Evolutionary conservation across 1,140 invertebrate species (phyloP).

Genomic region (Agrilus planipennis): DNA sequence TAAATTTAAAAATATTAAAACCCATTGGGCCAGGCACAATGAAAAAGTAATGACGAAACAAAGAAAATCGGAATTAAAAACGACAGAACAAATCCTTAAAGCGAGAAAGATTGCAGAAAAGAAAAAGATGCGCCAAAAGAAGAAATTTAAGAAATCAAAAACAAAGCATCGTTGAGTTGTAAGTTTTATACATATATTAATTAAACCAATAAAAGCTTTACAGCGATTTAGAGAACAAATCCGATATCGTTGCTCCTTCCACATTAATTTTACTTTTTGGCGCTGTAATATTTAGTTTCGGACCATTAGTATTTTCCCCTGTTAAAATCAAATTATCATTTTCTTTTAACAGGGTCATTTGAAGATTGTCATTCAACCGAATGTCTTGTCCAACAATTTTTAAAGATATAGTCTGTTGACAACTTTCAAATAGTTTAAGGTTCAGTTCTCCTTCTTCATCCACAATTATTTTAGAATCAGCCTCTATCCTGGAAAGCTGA

Average conservation of each 20-base stretch:
- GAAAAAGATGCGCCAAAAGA: conserved; percentile 32
- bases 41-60: conserved; percentile 43
- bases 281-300: conserved; percentile 11
- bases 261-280: conserved; percentile 11
- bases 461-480: conserved; percentile 14
- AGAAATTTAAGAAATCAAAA: conserved; percentile 29
- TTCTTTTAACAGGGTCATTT: conserved; percentile 5
- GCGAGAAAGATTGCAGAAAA: conserved; percentile 44
- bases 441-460: conserved; percentile 11
- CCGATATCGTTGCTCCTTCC: conserved; percentile 14
- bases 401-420: conserved; percentile 14
- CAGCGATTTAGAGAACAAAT: conserved; percentile 15
- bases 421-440: conserved; percentile 17
- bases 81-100: conserved; percentile 59
- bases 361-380: conserved; percentile 4
- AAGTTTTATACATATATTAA: conserved; percentile 4
- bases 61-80: conserved; percentile 45
- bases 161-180: conserved; percentile 9
- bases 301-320: conserved; percentile 2
- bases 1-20: conserved; percentile 33
- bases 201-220: neutral
- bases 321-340: conserved; percentile 9
- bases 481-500: conserved; percentile 16
- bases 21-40: conserved; percentile 49
- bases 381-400: conserved; percentile 12